A percentile compares a stretch with the other conserved stretches of the same genome.
Evolutionary conservation across 1,140 invertebrate species (phyloP).

Genomic region (Mylabris phalerata): DNA sequence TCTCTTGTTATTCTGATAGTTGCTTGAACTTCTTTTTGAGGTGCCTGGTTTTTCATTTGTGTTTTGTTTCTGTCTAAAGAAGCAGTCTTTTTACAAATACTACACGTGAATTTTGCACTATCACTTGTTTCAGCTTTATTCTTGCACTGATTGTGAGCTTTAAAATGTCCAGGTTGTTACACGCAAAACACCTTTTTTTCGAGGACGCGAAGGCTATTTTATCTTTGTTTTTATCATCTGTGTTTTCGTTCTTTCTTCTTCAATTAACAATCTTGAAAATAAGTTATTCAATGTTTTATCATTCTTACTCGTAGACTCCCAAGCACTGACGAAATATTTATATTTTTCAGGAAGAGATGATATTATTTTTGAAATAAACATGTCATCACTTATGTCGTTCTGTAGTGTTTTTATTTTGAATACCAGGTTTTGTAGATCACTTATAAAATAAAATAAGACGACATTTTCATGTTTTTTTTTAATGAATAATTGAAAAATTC

Average conservation of each 20-base stretch:
- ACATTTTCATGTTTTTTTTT: no score
- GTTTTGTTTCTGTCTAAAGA: neutral
- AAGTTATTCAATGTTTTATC: neutral
- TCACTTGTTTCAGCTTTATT: no score
- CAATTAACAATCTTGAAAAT: neutral
- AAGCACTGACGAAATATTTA: neutral
- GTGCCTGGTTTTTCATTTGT: neutral
- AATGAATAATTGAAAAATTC: no score
- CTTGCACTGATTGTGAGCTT: no score
- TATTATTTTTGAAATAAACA: neutral
- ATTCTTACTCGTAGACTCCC: neutral
- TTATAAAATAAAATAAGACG: no score
- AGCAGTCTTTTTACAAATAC: constrained; percentile 9
- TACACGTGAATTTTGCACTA: neutral
- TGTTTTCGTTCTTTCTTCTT: neutral
- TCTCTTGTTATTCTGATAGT: no score
- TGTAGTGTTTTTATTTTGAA: no score
- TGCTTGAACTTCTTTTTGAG: no score
- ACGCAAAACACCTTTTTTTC: neutral
- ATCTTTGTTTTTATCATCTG: neutral
- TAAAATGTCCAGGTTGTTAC: neutral
- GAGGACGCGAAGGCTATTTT: neutral
- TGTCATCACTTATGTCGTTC: neutral
- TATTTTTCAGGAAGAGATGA: neutral
- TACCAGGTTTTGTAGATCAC: no score